A percentile compares a stretch with the other conserved stretches of the same genome.
Evolutionary conservation across 2,888 invertebrate genomes (phyloP).

Genomic region (Doris montereyensis): DNA sequence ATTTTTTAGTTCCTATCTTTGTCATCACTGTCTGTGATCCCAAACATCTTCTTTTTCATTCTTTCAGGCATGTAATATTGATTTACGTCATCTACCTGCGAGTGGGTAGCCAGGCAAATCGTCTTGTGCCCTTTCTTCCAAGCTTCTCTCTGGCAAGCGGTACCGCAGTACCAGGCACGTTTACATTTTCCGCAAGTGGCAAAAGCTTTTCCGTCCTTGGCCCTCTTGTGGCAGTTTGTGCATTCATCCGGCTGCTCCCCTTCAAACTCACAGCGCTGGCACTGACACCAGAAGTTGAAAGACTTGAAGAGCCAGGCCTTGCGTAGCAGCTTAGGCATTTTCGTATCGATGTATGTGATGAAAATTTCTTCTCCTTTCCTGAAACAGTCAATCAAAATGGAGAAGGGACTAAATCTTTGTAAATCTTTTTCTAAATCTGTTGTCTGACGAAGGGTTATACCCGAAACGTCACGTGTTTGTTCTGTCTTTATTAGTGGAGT

Average conservation of each 20-base stretch:
- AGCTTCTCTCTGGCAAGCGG: conserved; percentile 58
- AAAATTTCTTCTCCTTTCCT: conserved; percentile 58
- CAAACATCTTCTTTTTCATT: too few relatives aligned
- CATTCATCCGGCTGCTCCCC: conserved; percentile 59
- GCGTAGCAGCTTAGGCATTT: conserved; percentile 59
- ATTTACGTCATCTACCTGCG: conserved; percentile 47
- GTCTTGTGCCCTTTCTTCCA: conserved; percentile 64
- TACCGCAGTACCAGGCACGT: conserved; percentile 65
- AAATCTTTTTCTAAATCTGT: too few relatives aligned
- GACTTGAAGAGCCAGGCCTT: conserved; percentile 66
- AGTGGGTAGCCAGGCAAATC: conserved; percentile 57
- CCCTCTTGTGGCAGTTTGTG: conserved; percentile 56
- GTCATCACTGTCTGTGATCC: too few relatives aligned
- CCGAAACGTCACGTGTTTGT: too few relatives aligned
- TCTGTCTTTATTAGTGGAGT: too few relatives aligned
- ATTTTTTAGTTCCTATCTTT: too few relatives aligned
- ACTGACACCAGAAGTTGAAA: conserved; percentile 68
- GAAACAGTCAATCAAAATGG: neutral
- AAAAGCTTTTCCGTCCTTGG: conserved; percentile 54
- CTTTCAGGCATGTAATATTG: too few relatives aligned
- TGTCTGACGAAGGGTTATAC: too few relatives aligned
- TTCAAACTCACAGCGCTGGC: conserved; percentile 61
- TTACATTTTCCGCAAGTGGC: conserved; percentile 62
- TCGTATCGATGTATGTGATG: conserved; percentile 65
- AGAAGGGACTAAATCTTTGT: neutral